Percentiles rank a stretch among this genome's conserved stretches.
phyloP scores from a whole-genome alignment of 2,888 invertebrate genomes.

The Laothoe populi region DNA sequence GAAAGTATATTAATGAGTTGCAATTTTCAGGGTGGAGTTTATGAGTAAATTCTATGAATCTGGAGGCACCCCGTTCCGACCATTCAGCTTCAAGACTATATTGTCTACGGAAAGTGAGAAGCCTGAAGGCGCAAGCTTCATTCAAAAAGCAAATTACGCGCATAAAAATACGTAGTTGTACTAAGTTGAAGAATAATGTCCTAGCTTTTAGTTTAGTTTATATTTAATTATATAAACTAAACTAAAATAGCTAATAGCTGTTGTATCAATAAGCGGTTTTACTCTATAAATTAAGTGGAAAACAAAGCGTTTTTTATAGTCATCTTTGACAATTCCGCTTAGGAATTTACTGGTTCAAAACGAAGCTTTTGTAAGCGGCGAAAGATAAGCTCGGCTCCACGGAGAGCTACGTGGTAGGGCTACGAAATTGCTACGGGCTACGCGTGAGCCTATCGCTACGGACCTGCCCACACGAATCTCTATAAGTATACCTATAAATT shows the following conservation, averaged over 20 bases:
- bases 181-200: background rate
- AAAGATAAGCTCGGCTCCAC: background rate
- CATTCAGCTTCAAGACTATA: conserved; percentile 87
- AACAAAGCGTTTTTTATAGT: background rate
- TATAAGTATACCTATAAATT: background rate
- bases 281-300: background rate
- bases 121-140: background rate
- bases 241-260: too few relatives aligned
- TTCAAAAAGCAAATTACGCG: background rate
- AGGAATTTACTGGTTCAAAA: background rate
- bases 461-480: background rate
- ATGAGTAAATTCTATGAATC: conserved; percentile 96
- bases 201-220: background rate
- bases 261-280: background rate
- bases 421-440: background rate
- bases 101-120: background rate
- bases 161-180: background rate
- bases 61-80: conserved; percentile 87
- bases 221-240: background rate
- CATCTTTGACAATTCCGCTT: background rate
- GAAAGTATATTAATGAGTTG: background rate
- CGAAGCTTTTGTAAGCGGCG: conserved; percentile 3
- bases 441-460: background rate
- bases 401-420: background rate
- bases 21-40: conserved; percentile 92